Evolutionary conservation across 2,113 vertebrate species (phyloP), one percentile per base, ranked within the genome.

Genomic region (Oreotragus oreotragus): DNA sequence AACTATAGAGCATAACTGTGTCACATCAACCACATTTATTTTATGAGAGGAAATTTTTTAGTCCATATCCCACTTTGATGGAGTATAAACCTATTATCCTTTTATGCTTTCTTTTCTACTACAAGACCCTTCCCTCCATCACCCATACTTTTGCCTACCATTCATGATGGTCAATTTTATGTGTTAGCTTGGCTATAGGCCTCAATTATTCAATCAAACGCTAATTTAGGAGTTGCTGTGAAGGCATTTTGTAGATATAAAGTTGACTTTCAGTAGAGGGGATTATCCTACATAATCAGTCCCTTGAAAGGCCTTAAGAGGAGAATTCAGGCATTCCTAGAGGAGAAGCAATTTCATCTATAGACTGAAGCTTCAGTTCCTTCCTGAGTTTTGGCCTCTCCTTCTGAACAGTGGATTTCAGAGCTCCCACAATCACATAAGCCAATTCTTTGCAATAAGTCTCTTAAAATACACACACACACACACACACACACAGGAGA

Each of bases 1-100:
- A 97, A 93, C 90, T 97, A 58, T 5, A 96, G 62, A 28, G 17
- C 30, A 85, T 76, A 92, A 88, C 66, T 95, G 88, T 55, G n/a
- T 89, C 70, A 76, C 57, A 94, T 76, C 12, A 88, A 92, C 12
- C 43, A 57, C 45, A 97, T 94, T 97, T 87, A 89, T 86, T 43
- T 95, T 84, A 79, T 55, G n/a, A 95, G 58, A 90, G 88, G 14
- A 39, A 81, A 28, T 16, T 94, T 21, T 89, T 96, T 90, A 51
- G 25, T 57, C n/a, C 53, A 36, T 45, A 94, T 30, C 27, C 30
- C 23, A 77, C 47, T 57, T 84, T 79, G 83, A 92, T 53, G 3
- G 17, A 66, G 47, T 33, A 36, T 96, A 90, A 64, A 77, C 11
- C 73, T 73, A 73, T 70, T 39, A 58, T 51, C 47, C 33, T 55